Evolutionary conservation across 2,113 vertebrate species (phyloP).

Genomic region (Marcusenius ussheri): DNA sequence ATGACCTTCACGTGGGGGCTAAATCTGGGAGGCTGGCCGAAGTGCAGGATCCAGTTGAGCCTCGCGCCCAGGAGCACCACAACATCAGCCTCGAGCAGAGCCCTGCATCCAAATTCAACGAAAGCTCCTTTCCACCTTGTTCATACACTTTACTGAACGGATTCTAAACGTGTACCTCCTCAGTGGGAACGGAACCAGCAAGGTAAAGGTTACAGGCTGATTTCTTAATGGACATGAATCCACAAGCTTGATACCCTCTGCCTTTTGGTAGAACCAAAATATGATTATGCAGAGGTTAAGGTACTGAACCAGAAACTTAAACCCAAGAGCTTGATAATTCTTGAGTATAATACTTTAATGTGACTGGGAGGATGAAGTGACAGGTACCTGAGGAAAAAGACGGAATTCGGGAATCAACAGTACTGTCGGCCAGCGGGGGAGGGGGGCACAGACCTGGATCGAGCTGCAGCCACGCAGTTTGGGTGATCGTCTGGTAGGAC

Average conservation of each 20-base stretch:
- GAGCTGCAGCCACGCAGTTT: constrained; percentile 82
- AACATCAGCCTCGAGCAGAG: constrained; percentile 81
- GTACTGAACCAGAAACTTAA: neutral
- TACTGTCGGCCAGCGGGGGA: neutral
- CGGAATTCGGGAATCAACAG: neutral
- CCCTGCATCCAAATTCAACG: constrained; percentile 53
- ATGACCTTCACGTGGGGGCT: constrained; percentile 77
- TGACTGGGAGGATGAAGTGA: neutral
- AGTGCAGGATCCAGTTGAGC: constrained; percentile 96
- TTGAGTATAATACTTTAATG: neutral
- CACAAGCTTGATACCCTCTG: neutral
- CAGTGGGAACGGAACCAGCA: neutral
- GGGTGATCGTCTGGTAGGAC: constrained; percentile 84
- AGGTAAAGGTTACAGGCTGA: neutral
- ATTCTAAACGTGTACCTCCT: neutral
- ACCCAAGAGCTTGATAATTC: neutral
- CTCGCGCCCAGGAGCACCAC: constrained; percentile 85
- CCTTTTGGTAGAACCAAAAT: neutral
- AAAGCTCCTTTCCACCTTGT: neutral
- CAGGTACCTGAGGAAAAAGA: neutral
- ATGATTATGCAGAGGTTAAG: neutral
- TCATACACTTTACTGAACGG: neutral
- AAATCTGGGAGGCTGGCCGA: constrained; percentile 86
- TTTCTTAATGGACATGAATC: neutral
- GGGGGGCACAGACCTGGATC: constrained; percentile 67